These are phyloP conservation scores for Chelonus formosanus DNA, from an alignment of 2,888 invertebrate genomes.

Conservation along the genomic window DNA sequence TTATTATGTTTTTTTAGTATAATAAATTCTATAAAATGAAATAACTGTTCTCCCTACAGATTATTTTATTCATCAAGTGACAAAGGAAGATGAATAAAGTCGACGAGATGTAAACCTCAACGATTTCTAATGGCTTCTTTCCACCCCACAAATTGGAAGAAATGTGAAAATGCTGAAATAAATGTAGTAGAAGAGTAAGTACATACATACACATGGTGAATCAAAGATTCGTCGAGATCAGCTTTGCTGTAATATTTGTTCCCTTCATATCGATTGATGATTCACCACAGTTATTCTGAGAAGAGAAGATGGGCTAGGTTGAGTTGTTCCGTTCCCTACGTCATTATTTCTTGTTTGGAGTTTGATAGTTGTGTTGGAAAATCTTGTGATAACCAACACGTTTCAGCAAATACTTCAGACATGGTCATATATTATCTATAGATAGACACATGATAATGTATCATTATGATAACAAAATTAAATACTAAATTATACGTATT, in stretches of 20 bases:
- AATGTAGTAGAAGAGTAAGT: constrained; percentile 5
- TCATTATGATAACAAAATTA: not conserved
- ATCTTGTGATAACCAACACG: constrained; percentile 20
- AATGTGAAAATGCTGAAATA: constrained; percentile 22
- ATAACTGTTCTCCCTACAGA: not conserved
- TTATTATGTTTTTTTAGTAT: too few species aligned
- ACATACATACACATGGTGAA: not conserved
- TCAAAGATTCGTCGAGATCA: not conserved
- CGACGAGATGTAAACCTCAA: constrained; percentile 22
- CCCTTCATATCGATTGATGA: constrained; percentile 21
- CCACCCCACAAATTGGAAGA: constrained; percentile 6
- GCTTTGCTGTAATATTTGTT: not conserved
- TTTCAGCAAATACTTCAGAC: constrained; percentile 22
- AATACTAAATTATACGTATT: too few species aligned
- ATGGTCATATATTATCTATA: constrained; percentile 7
- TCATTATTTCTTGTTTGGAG: constrained; percentile 9
- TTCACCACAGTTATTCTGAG: constrained; percentile 12
- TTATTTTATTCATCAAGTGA: constrained; percentile 30
- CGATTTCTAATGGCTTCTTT: constrained; percentile 21
- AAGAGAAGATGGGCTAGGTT: constrained; percentile 3
- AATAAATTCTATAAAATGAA: too few species aligned
- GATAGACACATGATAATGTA: constrained; percentile 9
- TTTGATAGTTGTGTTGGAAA: constrained; percentile 24
- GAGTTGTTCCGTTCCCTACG: not conserved
- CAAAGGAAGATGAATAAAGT: constrained; percentile 8